These are phyloP conservation scores for Gadus chalcogrammus DNA, from an alignment of 2,113 vertebrate species.

Conservation along the genomic window DNA sequence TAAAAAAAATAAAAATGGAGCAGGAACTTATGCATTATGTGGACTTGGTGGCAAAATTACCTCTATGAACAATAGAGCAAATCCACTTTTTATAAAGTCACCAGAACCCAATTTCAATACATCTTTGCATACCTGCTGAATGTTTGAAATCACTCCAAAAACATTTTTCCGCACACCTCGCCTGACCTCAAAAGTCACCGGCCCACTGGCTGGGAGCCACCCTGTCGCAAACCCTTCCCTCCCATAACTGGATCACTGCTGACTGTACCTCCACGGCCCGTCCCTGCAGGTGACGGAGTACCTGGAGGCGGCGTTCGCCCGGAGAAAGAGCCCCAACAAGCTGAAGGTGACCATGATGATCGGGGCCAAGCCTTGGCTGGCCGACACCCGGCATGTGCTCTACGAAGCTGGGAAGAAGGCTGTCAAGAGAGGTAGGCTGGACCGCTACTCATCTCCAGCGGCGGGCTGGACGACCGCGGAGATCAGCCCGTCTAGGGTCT, in stretches of 20 bases:
- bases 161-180: too few species aligned
- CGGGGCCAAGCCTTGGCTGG: constrained; percentile 79
- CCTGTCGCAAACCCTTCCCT: too few species aligned
- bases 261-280: background rate
- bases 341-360: constrained; percentile 79
- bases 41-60: background rate
- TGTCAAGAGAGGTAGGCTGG: constrained; percentile 75
- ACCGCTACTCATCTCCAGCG: background rate
- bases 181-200: too few species aligned
- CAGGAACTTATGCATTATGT: background rate
- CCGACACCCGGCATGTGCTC: constrained; percentile 65
- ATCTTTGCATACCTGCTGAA: too few species aligned
- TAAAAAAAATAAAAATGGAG: background rate
- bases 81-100: too few species aligned
- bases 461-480: too few species aligned
- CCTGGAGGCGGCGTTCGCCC: constrained; percentile 78
- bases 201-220: too few species aligned
- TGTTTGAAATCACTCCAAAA: too few species aligned
- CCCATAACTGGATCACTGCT: background rate
- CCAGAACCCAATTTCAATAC: too few species aligned
- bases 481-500: background rate
- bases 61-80: background rate
- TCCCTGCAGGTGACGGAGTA: constrained; percentile 74
- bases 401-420: constrained; percentile 83
- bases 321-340: constrained; percentile 84